Evolutionary conservation across 2,888 invertebrate species (phyloP).

Genomic region (Diplolepis rosae): DNA sequence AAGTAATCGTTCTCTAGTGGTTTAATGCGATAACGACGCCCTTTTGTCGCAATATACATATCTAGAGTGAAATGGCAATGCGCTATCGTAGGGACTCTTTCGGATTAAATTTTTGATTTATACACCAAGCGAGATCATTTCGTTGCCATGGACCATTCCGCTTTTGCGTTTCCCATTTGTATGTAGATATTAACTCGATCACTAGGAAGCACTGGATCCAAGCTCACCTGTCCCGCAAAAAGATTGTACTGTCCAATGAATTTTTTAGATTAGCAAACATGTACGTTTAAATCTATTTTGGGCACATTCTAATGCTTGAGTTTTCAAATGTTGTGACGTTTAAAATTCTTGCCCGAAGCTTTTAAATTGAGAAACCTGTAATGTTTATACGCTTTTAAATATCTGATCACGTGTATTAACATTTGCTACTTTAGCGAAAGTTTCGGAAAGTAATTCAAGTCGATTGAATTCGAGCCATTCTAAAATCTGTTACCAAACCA

Average conservation of each 20-base stretch:
- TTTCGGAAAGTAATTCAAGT: no score
- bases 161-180: constrained; percentile 56
- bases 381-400: no score
- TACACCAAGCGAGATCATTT: constrained; percentile 52
- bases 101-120: constrained; percentile 65
- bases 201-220: constrained; percentile 32
- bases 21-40: constrained; percentile 46
- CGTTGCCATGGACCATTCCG: constrained; percentile 31
- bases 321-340: no score
- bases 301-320: background rate
- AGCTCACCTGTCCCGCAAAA: constrained; percentile 7
- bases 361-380: no score
- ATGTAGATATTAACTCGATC: constrained; percentile 58
- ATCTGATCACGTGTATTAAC: no score
- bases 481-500: no score
- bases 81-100: constrained; percentile 39
- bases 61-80: constrained; percentile 14
- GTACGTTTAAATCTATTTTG: background rate
- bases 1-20: constrained; percentile 59
- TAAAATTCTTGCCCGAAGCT: no score
- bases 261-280: constrained; percentile 39
- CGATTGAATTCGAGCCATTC: no score
- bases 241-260: constrained; percentile 42
- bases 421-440: no score
- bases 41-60: constrained; percentile 42